phyloP scores from a whole-genome alignment of 2,797 vertebrate genomes.

The Clarias pachynema region DNA sequence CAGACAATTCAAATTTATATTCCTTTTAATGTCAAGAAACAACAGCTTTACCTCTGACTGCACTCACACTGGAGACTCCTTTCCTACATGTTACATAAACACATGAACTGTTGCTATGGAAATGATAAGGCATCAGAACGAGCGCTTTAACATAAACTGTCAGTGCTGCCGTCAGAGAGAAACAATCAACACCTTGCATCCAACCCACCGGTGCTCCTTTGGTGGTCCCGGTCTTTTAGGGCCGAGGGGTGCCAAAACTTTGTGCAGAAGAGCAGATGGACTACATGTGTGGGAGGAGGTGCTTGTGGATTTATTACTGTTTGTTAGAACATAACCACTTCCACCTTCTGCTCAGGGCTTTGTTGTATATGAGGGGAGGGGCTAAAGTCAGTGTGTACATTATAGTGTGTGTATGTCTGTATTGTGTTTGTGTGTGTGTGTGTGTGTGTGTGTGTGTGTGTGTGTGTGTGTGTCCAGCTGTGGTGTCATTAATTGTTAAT shows the following conservation, averaged over 20 bases:
- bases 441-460: conserved; percentile 39
- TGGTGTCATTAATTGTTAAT: conserved; percentile 71
- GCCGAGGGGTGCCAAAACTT: neutral
- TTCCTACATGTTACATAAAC: too few relatives aligned
- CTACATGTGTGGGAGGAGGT: neutral
- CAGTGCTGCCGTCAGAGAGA: neutral
- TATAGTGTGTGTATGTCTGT: neutral
- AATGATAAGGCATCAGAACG: too few relatives aligned
- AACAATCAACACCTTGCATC: neutral
- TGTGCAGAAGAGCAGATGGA: neutral
- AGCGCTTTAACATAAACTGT: neutral
- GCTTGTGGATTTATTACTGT: neutral
- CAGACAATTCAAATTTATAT: too few relatives aligned
- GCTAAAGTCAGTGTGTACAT: neutral
- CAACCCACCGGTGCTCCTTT: neutral
- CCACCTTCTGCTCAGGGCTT: conserved; percentile 16
- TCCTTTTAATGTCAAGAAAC: too few relatives aligned
- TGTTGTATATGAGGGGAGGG: conserved; percentile 27
- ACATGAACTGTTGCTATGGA: too few relatives aligned
- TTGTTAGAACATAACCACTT: neutral
- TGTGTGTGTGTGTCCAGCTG: conserved; percentile 65
- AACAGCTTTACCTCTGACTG: too few relatives aligned
- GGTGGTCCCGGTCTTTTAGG: neutral
- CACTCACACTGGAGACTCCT: too few relatives aligned
- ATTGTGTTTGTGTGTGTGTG: conserved; percentile 38